These are phyloP conservation scores for Gnathonemus echidnorhynchus DNA, from an alignment of 2,113 vertebrate species.

Conservation along the genomic window DNA sequence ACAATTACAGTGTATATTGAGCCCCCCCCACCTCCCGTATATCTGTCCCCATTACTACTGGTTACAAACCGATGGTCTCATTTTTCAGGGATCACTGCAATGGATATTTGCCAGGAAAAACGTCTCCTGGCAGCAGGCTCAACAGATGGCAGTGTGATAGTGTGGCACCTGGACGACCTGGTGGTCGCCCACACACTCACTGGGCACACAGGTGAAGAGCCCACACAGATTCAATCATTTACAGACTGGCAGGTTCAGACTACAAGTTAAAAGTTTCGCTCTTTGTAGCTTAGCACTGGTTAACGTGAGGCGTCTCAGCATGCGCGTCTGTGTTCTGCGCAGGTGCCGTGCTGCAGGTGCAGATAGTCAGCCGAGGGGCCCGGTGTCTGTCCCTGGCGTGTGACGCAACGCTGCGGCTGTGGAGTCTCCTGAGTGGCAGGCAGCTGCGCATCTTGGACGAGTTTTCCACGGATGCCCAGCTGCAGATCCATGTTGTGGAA, in stretches of 20 bases:
- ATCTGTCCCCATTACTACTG: background rate
- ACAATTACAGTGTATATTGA: background rate
- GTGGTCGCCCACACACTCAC: conserved; percentile 53
- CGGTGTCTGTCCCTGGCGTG: conserved; percentile 58
- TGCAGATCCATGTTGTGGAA: conserved; percentile 54
- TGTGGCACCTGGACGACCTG: conserved; percentile 56
- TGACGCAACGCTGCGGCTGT: conserved; percentile 58
- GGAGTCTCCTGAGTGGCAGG: conserved; percentile 59
- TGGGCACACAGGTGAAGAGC: conserved; percentile 60
- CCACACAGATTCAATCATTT: background rate
- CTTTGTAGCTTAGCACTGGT: background rate
- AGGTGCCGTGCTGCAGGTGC: conserved; percentile 59
- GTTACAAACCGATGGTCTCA: background rate
- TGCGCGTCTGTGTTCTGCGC: background rate
- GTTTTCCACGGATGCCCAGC: conserved; percentile 30
- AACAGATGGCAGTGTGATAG: conserved; percentile 51
- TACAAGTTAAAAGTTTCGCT: background rate
- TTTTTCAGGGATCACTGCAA: conserved; percentile 47
- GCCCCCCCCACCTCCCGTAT: background rate
- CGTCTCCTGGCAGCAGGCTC: conserved; percentile 61
- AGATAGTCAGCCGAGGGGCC: conserved; percentile 42
- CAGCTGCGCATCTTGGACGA: conserved; percentile 51
- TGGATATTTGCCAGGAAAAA: conserved; percentile 53
- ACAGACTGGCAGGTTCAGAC: background rate
- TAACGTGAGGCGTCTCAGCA: background rate